Evolutionary conservation across 2,888 invertebrate genomes (phyloP), one percentile per base, ranked within the genome.

Genomic region (Syritta pipiens): DNA sequence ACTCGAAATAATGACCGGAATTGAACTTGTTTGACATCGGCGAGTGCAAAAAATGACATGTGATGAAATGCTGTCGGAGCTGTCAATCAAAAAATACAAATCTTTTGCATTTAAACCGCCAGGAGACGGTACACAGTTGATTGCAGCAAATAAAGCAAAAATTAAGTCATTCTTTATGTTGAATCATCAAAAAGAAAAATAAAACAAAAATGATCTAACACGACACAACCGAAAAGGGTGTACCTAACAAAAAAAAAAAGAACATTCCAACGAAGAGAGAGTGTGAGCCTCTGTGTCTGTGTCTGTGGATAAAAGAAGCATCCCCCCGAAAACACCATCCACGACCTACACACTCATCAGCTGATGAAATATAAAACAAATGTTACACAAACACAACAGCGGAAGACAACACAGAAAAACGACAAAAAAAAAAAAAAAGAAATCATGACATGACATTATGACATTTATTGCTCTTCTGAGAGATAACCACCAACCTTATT

Each of bases 401-500:
- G 42, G 2, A 42, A 57, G 26, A 44, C 4, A 59, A 60, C 24
- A 10, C 14, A 28, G 12, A 48, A 5, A 12, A 32, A 57, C 4
- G 42, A 26, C 17, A 28, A 51, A 26, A 44, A 22, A 49, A 28
- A 6, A n/a, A 26, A 35, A 30, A 19, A 24, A 7, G 22, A 55
- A 59, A 49, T 42, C 24, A 63, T 59, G 68, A 59, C 49, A 69
- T 49, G 59, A 69, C 49, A 69, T 55, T 67, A 55, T 59, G 59
- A 49, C 44, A 53, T 55, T 68, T 26, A 46, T 26, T 57, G 26
- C 40, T 48, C 7, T 26, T 12, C 46, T 44, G 24, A 51, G 10
- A 46, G 44, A 46, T 46, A 46, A 77, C 77, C 59, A 72, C 72
- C n/a, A n/a, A 72, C 77, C 19, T 77, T 72, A 35, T 65, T 77